Evolutionary conservation across 2,888 invertebrate genomes (phyloP).

Genomic region (Glyphotaelius pellucidus): DNA sequence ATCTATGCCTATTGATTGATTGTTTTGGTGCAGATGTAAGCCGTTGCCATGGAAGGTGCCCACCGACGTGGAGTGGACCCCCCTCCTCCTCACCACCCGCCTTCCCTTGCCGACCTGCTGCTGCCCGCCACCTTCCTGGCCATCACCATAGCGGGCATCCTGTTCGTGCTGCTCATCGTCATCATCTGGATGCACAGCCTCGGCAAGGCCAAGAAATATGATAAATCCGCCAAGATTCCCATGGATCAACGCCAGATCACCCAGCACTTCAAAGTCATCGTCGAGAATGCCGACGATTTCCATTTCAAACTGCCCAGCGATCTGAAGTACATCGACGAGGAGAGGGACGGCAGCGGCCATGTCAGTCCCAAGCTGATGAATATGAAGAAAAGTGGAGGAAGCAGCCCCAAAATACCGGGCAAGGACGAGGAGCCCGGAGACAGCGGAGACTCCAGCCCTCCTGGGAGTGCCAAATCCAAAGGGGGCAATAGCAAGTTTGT

Average conservation of each 20-base stretch:
- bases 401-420: conserved; percentile 62
- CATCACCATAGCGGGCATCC: conserved; percentile 63
- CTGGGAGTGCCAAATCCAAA: conserved; percentile 50
- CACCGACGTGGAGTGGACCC: conserved; percentile 56
- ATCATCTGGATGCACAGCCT: conserved; percentile 66
- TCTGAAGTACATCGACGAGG: conserved; percentile 63
- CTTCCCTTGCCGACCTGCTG: conserved; percentile 56
- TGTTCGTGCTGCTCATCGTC: conserved; percentile 66
- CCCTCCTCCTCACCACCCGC: conserved; percentile 47
- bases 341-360: conserved; percentile 46
- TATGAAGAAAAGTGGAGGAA: conserved; percentile 64
- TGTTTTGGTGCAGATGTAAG: conserved; percentile 62
- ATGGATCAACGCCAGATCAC: conserved; percentile 45
- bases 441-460: conserved; percentile 56
- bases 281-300: conserved; percentile 61
- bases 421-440: conserved; percentile 64
- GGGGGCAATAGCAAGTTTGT: conserved; percentile 55
- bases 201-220: conserved; percentile 37
- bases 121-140: conserved; percentile 66
- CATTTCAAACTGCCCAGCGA: conserved; percentile 62
- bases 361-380: conserved; percentile 57
- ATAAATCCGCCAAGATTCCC: conserved; percentile 36
- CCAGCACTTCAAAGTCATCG: conserved; percentile 51
- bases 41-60: conserved; percentile 62
- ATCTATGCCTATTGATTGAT: background rate